Percentiles rank a stretch among this genome's conserved stretches.
These are phyloP conservation scores for Anguilla pacifica DNA, from an alignment of 2,797 vertebrate genomes.

Conservation along the genomic window DNA sequence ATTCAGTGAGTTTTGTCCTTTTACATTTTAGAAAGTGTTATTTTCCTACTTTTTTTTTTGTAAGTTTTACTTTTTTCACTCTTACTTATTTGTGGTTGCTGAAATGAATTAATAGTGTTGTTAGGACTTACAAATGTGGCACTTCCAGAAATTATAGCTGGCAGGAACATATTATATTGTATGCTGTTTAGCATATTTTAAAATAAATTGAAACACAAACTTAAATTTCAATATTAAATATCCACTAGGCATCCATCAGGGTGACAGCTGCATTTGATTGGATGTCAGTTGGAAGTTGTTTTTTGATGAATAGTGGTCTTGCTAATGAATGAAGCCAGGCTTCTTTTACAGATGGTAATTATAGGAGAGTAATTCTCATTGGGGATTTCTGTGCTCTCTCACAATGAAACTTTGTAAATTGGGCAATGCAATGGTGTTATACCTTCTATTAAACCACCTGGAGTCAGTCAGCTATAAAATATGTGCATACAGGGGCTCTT, in stretches of 20 bases:
- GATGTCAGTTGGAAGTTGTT: not conserved
- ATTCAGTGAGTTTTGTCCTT: not conserved
- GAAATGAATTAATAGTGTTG: not conserved
- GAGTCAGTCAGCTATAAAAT: slow-evolving; percentile 8
- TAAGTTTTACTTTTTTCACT: not conserved
- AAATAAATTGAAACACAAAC: not conserved
- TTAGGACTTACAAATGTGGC: not conserved
- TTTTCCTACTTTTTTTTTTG: not conserved
- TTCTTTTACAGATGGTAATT: slow-evolving; percentile 67
- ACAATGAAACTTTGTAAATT: slow-evolving; percentile 11
- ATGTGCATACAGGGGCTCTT: not conserved
- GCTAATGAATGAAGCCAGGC: slow-evolving; percentile 66
- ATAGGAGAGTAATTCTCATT: slow-evolving; percentile 49
- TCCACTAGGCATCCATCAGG: not conserved
- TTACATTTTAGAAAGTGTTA: not conserved
- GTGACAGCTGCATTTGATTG: not conserved
- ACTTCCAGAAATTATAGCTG: slow-evolving; percentile 5
- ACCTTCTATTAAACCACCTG: slow-evolving; percentile 40
- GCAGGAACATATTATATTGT: not conserved
- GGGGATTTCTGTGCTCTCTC: slow-evolving; percentile 21
- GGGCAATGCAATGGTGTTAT: slow-evolving; percentile 40
- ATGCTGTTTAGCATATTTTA: not conserved
- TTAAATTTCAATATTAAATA: not conserved
- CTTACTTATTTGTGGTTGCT: not conserved
- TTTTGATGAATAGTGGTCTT: slow-evolving; percentile 48